Conservation (phyloP, 2,113 vertebrate genomes). For the Tympanuchus pallidicinctus region DNA sequence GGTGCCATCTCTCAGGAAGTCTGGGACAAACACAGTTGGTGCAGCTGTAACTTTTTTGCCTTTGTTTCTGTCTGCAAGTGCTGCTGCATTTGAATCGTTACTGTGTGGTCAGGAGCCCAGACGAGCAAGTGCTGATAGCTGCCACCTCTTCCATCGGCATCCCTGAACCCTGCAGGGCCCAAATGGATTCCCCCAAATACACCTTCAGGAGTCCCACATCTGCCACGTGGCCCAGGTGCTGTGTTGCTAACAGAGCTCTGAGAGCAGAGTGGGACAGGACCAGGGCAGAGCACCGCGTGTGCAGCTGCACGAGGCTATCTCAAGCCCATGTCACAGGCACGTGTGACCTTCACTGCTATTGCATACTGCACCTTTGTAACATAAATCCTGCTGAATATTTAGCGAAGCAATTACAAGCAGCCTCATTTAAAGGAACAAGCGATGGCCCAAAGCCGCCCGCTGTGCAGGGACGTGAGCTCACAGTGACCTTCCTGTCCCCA, state of each 20-base stretch:
- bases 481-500: conserved; percentile 10
- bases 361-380: conserved; percentile 35
- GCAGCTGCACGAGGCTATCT: not conserved
- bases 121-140: not conserved
- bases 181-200: too few relatives aligned
- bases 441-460: not conserved
- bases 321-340: not conserved
- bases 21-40: not conserved
- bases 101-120: not conserved
- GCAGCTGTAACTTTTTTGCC: not conserved
- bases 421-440: conserved; percentile 61
- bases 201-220: too few relatives aligned
- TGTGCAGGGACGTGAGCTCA: not conserved
- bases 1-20: not conserved
- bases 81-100: conserved; percentile 1
- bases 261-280: not conserved
- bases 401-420: conserved; percentile 56
- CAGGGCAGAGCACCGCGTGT: not conserved
- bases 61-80: not conserved
- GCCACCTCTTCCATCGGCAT: not conserved
- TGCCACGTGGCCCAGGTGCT: not conserved
- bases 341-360: conserved; percentile 54
- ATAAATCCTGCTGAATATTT: conserved; percentile 70
- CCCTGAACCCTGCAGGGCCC: too few relatives aligned
- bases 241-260: not conserved